Conservation (phyloP, 1,140 invertebrate genomes). For the Campodea augens region DNA sequence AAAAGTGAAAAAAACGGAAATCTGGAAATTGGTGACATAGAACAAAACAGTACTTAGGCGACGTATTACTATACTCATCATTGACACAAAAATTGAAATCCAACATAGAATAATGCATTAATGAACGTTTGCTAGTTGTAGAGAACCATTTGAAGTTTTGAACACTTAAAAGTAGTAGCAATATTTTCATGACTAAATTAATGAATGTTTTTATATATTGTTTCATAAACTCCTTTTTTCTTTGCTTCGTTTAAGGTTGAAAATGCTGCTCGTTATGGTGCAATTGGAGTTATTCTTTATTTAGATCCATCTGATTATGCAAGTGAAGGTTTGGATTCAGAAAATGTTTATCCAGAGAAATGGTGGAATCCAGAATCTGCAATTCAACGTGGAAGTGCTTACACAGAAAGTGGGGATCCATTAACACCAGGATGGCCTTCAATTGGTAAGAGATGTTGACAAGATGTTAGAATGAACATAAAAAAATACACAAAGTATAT, state of each 20-base stretch:
- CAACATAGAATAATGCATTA: too few relatives aligned
- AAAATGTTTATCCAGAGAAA: slow-evolving; percentile 6
- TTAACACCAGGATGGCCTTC: slow-evolving; percentile 12
- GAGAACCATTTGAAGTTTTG: too few relatives aligned
- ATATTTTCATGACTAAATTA: background rate
- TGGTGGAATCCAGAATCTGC: slow-evolving; percentile 8
- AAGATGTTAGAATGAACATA: background rate
- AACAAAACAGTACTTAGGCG: too few relatives aligned
- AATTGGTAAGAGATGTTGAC: slow-evolving; percentile 7
- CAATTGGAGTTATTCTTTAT: slow-evolving; percentile 10
- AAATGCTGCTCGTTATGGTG: slow-evolving; percentile 4
- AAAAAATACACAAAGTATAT: too few relatives aligned
- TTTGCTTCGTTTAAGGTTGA: background rate
- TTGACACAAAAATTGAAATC: too few relatives aligned
- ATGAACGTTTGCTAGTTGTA: too few relatives aligned
- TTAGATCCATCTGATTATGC: slow-evolving; percentile 6
- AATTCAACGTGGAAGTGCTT: slow-evolving; percentile 5
- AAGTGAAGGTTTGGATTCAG: background rate
- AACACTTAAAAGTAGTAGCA: too few relatives aligned
- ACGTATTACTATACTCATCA: too few relatives aligned
- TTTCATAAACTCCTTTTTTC: background rate
- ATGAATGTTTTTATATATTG: background rate
- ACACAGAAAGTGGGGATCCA: slow-evolving; percentile 7
- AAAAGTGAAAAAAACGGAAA: too few relatives aligned
- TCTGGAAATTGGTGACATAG: too few relatives aligned